phyloP scores from a whole-genome alignment of 2,888 invertebrate genomes.

The Dioctria rufipes region DNA sequence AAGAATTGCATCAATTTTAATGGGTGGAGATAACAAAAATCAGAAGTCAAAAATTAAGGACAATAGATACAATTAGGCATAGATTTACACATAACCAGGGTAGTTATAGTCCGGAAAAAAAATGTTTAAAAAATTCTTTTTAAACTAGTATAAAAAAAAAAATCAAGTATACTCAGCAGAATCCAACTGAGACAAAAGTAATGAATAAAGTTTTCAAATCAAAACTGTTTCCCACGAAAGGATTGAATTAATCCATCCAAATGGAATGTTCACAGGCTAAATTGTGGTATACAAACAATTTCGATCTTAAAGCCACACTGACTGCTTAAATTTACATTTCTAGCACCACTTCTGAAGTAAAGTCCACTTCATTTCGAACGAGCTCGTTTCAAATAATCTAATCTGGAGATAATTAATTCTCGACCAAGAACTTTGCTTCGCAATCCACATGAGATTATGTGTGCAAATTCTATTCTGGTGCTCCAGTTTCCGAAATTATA shows the following conservation, averaged over 20 bases:
- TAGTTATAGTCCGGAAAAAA: no score
- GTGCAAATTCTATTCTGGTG: conserved; percentile 46
- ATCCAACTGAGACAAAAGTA: background rate
- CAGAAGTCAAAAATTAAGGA: no score
- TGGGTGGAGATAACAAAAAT: no score
- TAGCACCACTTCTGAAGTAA: background rate
- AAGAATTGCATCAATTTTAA: no score
- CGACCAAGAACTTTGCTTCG: conserved; percentile 42
- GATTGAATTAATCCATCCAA: background rate
- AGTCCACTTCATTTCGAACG: conserved; percentile 32
- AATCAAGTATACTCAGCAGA: no score
- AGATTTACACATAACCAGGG: no score
- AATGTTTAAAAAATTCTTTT: no score
- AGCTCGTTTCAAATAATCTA: conserved; percentile 43
- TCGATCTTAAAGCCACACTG: conserved; percentile 5
- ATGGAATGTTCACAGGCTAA: background rate
- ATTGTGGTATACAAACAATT: background rate
- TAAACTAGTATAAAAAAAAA: no score
- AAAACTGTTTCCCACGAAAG: background rate
- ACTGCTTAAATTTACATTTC: background rate
- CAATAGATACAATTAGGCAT: no score
- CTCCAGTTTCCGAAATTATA: conserved; percentile 22
- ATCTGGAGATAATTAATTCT: conserved; percentile 46
- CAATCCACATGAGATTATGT: conserved; percentile 49
- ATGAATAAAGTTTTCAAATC: conserved; percentile 5